A percentile compares a stretch with the other conserved stretches of the same genome.
Conservation (phyloP, 2,888 invertebrate genomes). For the Agrotis clavis region DNA sequence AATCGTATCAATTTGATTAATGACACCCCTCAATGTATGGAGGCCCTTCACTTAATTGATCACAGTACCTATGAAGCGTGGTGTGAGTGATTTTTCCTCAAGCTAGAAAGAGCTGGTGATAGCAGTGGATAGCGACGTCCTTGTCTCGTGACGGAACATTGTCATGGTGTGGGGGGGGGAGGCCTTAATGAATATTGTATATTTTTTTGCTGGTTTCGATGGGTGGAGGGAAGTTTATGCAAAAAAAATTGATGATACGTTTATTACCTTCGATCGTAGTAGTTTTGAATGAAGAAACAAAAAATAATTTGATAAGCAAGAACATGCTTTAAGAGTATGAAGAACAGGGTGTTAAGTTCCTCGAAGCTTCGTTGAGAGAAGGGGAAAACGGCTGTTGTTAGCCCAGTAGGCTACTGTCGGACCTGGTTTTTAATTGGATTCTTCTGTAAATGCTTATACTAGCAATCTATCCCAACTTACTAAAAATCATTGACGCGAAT, state of each 20-base stretch:
- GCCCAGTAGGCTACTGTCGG: no score
- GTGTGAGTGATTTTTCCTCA: constrained; percentile 18
- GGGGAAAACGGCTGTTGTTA: no score
- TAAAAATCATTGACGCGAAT: no score
- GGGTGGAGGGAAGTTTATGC: no score
- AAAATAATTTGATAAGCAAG: no score
- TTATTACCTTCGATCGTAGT: neutral
- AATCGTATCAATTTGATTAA: constrained; percentile 61
- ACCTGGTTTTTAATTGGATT: no score
- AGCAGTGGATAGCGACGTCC: constrained; percentile 5
- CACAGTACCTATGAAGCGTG: constrained; percentile 28
- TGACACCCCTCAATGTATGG: constrained; percentile 40
- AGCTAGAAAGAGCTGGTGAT: constrained; percentile 15
- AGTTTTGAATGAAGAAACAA: no score
- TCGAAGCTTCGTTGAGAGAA: no score
- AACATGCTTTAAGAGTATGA: no score
- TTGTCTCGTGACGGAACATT: constrained; percentile 7
- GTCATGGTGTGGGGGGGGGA: neutral
- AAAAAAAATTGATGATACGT: neutral
- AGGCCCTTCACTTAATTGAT: constrained; percentile 57
- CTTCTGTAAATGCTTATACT: no score
- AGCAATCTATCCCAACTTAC: no score
- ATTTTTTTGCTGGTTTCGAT: constrained; percentile 1
- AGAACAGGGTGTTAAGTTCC: no score
- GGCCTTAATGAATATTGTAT: constrained; percentile 19